A percentile compares a stretch with the other conserved stretches of the same genome.
These are phyloP conservation scores for Galeopsomyia nigrocyanea DNA, from an alignment of 2,888 invertebrate genomes.

Conservation along the genomic window DNA sequence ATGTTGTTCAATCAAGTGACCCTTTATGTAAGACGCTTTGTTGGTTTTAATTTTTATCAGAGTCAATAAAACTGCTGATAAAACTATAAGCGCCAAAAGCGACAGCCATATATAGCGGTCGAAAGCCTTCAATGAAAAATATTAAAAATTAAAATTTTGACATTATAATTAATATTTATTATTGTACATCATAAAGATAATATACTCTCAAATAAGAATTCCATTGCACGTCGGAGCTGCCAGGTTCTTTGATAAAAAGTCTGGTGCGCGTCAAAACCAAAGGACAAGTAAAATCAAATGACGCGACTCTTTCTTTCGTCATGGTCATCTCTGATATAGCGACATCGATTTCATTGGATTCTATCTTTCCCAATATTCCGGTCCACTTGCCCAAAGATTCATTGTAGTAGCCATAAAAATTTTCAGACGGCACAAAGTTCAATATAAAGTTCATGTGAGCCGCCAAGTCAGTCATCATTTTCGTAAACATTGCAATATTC, in stretches of 20 bases:
- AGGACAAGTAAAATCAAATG: constrained; percentile 60
- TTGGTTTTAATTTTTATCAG: constrained; percentile 24
- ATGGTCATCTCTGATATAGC: constrained; percentile 58
- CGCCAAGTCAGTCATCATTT: constrained; percentile 37
- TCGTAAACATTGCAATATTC: constrained; percentile 21
- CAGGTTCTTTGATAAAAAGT: constrained; percentile 54
- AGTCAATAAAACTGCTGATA: constrained; percentile 29
- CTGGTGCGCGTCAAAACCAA: constrained; percentile 51
- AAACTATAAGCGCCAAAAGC: constrained; percentile 29
- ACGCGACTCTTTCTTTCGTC: constrained; percentile 51
- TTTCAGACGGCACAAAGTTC: constrained; percentile 24
- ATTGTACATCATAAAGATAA: not conserved
- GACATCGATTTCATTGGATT: constrained; percentile 52
- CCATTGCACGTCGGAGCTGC: constrained; percentile 54
- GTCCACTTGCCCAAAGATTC: constrained; percentile 52
- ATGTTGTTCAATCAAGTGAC: constrained; percentile 36
- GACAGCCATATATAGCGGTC: constrained; percentile 33
- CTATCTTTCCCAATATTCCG: constrained; percentile 56
- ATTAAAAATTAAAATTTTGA: constrained; percentile 2
- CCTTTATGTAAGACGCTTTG: constrained; percentile 1
- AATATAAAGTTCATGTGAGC: constrained; percentile 55
- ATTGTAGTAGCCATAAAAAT: constrained; percentile 51
- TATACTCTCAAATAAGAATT: constrained; percentile 57
- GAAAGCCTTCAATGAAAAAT: constrained; percentile 33
- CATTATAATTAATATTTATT: too few relatives aligned